Conservation (phyloP, 2,888 invertebrate species). For the Cacoxenus indagator region DNA sequence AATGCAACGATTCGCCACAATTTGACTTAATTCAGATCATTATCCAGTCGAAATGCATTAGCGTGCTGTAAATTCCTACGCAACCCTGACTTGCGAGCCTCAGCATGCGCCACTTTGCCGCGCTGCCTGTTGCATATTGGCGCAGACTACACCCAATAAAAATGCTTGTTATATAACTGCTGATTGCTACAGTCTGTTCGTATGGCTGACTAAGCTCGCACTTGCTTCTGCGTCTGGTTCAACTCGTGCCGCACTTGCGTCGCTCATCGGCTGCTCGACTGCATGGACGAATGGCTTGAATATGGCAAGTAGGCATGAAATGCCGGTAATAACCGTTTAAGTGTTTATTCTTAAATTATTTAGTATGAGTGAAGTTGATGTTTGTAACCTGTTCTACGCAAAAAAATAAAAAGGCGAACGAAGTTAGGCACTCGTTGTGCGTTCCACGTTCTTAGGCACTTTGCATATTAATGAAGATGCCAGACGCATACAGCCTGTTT, state of each 20-base stretch:
- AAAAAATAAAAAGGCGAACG: neutral
- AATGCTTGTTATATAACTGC: slow-evolving; percentile 8
- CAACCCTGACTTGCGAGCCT: neutral
- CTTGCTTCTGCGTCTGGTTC: no score
- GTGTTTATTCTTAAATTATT: slow-evolving; percentile 44
- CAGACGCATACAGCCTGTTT: neutral
- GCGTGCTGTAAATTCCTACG: neutral
- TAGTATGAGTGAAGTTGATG: neutral
- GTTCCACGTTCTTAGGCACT: slow-evolving; percentile 36
- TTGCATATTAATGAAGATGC: slow-evolving; percentile 57
- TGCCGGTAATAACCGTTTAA: slow-evolving; percentile 58
- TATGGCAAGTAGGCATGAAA: slow-evolving; percentile 46
- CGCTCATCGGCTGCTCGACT: neutral
- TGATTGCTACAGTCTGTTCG: neutral
- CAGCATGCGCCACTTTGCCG: neutral
- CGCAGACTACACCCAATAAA: neutral
- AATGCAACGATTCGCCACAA: neutral
- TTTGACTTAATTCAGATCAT: neutral
- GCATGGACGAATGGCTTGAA: neutral
- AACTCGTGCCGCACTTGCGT: neutral
- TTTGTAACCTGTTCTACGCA: neutral
- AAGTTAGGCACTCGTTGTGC: neutral
- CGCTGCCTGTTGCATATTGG: slow-evolving; percentile 1
- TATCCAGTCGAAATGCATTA: neutral
- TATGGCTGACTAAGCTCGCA: neutral